Evolutionary conservation across 2,888 invertebrate species (phyloP), one percentile per base, ranked within the genome.

Genomic region (Glaucopsyche alexis): DNA sequence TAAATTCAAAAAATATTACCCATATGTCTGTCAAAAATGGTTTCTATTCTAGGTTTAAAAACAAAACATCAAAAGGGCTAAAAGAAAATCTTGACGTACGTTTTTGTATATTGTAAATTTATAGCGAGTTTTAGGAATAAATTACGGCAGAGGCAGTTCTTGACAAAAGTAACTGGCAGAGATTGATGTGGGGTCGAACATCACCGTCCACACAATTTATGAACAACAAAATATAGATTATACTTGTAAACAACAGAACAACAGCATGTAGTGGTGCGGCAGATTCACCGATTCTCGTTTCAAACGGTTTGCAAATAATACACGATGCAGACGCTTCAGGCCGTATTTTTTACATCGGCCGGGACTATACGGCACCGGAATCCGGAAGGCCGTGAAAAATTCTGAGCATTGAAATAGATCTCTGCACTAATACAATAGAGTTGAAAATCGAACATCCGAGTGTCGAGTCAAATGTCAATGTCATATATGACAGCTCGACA

Each of bases 111-210:
- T 67, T 67, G 67, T 69, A 29, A 69, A 69, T 69, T 47, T 47
- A 47, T 29, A 49, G 49, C 42, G 50, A 72, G 47, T 72, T 66
- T 65, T 50, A 45, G 50, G 52, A 79, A 87, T 88, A 87, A 87
- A 88, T 88, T 86, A 80, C 79, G 77, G 42, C 67, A 66, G 81
- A 81, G 77, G 67, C 72, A 55, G 81, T 81, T 84, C 85, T 83
- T 83, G 86, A 86, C 87, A 86, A 85, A 83, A 84, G 81, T 85
- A 84, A 81, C 82, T 85, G 87, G 85, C 87, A 80, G 76, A 80
- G 87, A 89, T 88, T 88, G 89, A 89, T 89, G 87, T 84, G 87
- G 81, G 81, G 82, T 80, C 80, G 84, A 84, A 82, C 84, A 42
- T 42, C 42, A 80, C 79, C 80, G 81, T 81, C 80, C 75, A 79